Percentiles rank a stretch among this genome's conserved stretches.
phyloP scores from a whole-genome alignment of 2,888 invertebrate species.

The Pheosia gnoma region DNA sequence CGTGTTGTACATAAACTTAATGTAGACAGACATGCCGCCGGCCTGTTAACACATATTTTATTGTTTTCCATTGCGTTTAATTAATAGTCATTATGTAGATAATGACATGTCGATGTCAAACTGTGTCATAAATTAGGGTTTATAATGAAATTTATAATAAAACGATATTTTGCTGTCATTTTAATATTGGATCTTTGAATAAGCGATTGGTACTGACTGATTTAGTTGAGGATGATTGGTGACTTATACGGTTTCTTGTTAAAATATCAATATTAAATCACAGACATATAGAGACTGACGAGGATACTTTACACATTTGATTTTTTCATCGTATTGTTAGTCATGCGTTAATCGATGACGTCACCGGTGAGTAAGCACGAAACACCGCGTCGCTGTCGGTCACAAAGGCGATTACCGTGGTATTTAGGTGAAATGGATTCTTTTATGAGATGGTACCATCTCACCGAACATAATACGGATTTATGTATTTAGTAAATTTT shows the following conservation, averaged over 20 bases:
- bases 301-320: constrained; percentile 37
- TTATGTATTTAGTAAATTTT: not conserved
- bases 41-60: not conserved
- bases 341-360: constrained; percentile 76
- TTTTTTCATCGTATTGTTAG: constrained; percentile 67
- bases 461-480: constrained; percentile 15
- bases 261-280: not conserved
- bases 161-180: not conserved
- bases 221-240: not conserved
- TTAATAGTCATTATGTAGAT: not conserved
- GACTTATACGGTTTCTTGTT: constrained; percentile 15
- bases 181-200: not conserved
- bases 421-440: constrained; percentile 62
- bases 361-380: constrained; percentile 73
- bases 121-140: too few species aligned
- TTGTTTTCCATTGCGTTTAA: not conserved
- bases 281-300: constrained; percentile 37
- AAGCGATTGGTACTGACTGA: constrained; percentile 4
- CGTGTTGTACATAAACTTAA: constrained; percentile 8
- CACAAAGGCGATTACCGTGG: constrained; percentile 58
- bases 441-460: constrained; percentile 38
- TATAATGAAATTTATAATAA: too few species aligned
- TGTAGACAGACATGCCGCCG: constrained; percentile 1
- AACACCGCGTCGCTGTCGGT: constrained; percentile 54
- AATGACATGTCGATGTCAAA: too few species aligned